Conservation (phyloP, 1,140 invertebrate species). For the Drosophila pruinosa region DNA sequence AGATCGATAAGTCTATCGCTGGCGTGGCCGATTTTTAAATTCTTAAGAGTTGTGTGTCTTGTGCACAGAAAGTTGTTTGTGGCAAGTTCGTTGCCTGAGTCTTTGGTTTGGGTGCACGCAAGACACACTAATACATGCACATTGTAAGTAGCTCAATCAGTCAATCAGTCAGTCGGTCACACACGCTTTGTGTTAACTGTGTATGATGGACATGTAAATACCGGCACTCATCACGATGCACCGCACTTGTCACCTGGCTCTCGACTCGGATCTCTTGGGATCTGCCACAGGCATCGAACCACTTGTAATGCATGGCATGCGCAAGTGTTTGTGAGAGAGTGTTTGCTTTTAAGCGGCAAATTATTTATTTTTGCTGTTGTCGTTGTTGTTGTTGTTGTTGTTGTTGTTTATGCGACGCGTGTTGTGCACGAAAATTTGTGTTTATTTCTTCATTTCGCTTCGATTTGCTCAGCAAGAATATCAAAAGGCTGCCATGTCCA, state of each 20-base stretch:
- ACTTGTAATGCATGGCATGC: conserved; percentile 28
- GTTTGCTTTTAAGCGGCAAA: conserved; percentile 7
- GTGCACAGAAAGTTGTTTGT: background rate
- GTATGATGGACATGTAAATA: conserved; percentile 2
- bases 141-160: conserved; percentile 6
- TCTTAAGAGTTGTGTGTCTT: background rate
- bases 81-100: conserved; percentile 70
- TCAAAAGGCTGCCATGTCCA: conserved; percentile 42
- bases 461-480: conserved; percentile 67
- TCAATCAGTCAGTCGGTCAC: conserved; percentile 8
- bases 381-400: too few relatives aligned
- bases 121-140: background rate
- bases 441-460: conserved; percentile 62
- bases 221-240: conserved; percentile 11
- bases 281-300: conserved; percentile 9
- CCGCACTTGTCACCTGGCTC: conserved; percentile 16
- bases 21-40: conserved; percentile 14
- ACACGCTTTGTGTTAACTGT: conserved; percentile 1
- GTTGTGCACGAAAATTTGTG: conserved; percentile 43
- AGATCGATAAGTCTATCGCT: background rate
- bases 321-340: background rate
- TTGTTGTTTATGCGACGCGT: conserved; percentile 35
- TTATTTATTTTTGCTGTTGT: conserved; percentile 42
- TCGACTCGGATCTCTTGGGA: background rate
- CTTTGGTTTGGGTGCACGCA: conserved; percentile 45